phyloP scores from a whole-genome alignment of 30 jellyfish, hydroid and myxozoan species.

The Aurelia aurita region DNA sequence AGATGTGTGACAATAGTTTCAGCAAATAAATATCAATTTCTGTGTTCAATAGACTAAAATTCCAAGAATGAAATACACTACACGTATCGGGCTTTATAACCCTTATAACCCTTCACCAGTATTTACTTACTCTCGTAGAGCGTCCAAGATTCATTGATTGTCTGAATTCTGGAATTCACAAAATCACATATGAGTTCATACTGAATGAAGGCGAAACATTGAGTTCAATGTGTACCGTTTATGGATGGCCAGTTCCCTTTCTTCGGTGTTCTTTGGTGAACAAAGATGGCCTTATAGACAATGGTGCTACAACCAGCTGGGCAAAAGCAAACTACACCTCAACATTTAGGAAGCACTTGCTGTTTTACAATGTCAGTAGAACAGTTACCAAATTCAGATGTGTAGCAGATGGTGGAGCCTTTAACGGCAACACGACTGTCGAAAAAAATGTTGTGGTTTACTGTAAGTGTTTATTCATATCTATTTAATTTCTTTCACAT shows the following conservation, averaged over 20 bases:
- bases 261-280: not conserved
- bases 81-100: too few species aligned
- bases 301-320: not conserved
- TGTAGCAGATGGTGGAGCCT: slow-evolving; percentile 26
- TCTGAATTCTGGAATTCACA: not conserved
- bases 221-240: slow-evolving; percentile 19
- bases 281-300: too few species aligned
- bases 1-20: too few species aligned
- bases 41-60: too few species aligned
- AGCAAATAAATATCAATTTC: too few species aligned
- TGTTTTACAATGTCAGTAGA: not conserved
- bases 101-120: too few species aligned
- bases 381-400: slow-evolving; percentile 13
- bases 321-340: not conserved
- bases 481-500: not conserved
- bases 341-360: not conserved
- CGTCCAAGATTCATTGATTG: not conserved
- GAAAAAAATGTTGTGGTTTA: slow-evolving; percentile 6
- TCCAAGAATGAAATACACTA: too few species aligned
- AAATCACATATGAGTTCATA: not conserved
- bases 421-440: not conserved
- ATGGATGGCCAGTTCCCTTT: slow-evolving; percentile 38
- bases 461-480: not conserved
- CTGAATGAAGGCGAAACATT: slow-evolving; percentile 14
- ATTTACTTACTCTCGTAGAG: not conserved